A percentile compares a stretch with the other conserved stretches of the same genome.
Evolutionary conservation across 2,113 vertebrate species (phyloP).

Genomic region (Hypanus sabinus): DNA sequence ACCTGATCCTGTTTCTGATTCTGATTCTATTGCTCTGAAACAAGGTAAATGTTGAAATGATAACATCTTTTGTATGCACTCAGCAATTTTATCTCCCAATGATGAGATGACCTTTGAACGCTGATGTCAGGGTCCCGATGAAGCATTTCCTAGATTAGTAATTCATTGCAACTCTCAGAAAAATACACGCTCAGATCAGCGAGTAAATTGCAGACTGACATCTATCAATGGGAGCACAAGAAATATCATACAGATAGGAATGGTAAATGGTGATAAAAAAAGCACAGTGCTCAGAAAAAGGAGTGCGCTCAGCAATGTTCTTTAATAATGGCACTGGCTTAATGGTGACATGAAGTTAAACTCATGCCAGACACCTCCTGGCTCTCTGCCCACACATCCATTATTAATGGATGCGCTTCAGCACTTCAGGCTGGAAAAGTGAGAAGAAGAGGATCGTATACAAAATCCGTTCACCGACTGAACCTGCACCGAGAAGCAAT

Average conservation of each 20-base stretch:
- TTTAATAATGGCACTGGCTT: not conserved
- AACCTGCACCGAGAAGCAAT: not conserved
- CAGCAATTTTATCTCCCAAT: not conserved
- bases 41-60: not conserved
- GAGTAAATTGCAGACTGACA: not conserved
- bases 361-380: not conserved
- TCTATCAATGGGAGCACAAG: not conserved
- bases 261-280: not conserved
- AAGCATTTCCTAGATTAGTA: not conserved
- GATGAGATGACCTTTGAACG: not conserved
- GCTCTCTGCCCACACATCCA: not conserved
- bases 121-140: not conserved
- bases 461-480: too few relatives aligned
- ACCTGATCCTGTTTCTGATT: too few relatives aligned
- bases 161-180: not conserved
- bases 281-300: not conserved
- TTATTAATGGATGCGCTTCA: not conserved
- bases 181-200: not conserved
- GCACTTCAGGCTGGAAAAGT: not conserved
- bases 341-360: not conserved
- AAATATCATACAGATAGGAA: not conserved
- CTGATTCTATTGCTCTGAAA: too few relatives aligned
- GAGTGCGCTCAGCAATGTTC: conserved; percentile 4
- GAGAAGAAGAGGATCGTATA: not conserved
- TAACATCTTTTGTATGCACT: not conserved